phyloP scores from a whole-genome alignment of 1,140 invertebrate species.

The Venustaconcha ellipsiformis region DNA sequence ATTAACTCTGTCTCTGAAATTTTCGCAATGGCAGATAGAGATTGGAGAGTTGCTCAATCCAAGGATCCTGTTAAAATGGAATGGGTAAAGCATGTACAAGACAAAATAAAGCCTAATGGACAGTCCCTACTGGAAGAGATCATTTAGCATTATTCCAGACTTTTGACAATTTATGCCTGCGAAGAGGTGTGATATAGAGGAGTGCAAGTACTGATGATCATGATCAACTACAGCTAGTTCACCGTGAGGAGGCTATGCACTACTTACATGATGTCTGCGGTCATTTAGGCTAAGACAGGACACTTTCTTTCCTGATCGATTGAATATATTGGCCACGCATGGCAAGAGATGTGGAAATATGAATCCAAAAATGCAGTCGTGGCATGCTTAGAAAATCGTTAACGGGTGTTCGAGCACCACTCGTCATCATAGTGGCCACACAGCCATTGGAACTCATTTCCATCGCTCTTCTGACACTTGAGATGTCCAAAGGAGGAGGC shows the following conservation, averaged over 20 bases:
- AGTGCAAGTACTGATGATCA: not conserved
- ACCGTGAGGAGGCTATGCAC: not conserved
- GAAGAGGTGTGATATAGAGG: constrained; percentile 4
- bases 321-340: constrained; percentile 10
- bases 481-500: constrained; percentile 17
- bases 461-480: constrained; percentile 8
- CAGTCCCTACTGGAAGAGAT: no score
- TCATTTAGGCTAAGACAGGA: constrained; percentile 6
- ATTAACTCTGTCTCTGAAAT: not conserved
- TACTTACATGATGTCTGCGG: constrained; percentile 1
- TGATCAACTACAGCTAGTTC: not conserved
- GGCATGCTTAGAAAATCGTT: no score
- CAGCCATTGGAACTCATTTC: constrained; percentile 16
- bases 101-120: not conserved
- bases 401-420: not conserved
- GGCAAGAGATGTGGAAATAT: no score
- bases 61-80: not conserved
- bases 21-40: not conserved
- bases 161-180: not conserved
- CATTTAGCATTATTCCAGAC: no score
- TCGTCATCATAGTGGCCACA: constrained; percentile 7
- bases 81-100: not conserved
- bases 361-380: no score
- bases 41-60: no score
- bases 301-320: not conserved